Evolutionary conservation across 2,797 vertebrate genomes (phyloP).

Genomic region (Chaenodraco wilsoni): DNA sequence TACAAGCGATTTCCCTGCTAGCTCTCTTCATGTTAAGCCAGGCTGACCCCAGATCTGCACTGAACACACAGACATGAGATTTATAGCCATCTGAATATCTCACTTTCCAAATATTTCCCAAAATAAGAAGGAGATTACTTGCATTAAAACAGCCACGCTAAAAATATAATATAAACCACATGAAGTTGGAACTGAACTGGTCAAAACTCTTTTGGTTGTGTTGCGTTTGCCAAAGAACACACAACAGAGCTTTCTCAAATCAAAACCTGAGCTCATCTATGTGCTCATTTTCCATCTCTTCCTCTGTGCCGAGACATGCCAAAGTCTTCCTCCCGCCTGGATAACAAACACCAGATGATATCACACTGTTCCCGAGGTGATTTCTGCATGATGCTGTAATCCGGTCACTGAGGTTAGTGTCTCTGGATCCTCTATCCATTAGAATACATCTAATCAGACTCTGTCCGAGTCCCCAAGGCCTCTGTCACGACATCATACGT

Average conservation of each 20-base stretch:
- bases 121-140: too few species aligned
- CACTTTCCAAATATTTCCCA: too few species aligned
- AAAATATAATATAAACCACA: constrained; percentile 3
- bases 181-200: background rate
- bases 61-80: background rate
- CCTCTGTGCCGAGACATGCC: background rate
- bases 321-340: constrained; percentile 19
- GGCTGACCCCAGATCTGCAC: background rate
- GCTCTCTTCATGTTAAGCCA: background rate
- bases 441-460: constrained; percentile 25
- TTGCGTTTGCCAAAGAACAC: background rate
- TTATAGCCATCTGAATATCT: background rate
- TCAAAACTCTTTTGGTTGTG: background rate
- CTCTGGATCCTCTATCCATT: background rate
- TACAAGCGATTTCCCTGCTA: background rate
- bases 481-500: background rate
- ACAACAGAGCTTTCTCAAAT: constrained; percentile 2
- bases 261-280: constrained; percentile 20
- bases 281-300: constrained; percentile 25
- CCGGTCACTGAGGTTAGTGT: background rate
- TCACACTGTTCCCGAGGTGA: constrained; percentile 4
- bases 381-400: background rate
- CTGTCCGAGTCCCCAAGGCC: background rate
- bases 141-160: too few species aligned
- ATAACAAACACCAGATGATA: constrained; percentile 36